These are phyloP conservation scores for Sarcophaga caerulescens DNA, from an alignment of 2,888 invertebrate species.

Conservation along the genomic window DNA sequence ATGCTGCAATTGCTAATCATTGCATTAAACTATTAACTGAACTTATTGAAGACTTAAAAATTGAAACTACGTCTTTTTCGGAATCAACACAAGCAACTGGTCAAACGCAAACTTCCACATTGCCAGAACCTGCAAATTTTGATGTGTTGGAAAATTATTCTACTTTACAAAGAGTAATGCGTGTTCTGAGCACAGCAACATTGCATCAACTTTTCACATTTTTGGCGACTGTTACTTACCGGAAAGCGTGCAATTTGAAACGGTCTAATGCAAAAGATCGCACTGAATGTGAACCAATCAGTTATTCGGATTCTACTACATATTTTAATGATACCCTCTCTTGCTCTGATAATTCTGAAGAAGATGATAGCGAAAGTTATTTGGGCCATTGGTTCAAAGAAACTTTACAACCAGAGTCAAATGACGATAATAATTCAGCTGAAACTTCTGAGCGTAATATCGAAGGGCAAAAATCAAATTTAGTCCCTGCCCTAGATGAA, in stretches of 20 bases:
- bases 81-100: slow-evolving; percentile 67
- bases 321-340: slow-evolving; percentile 97
- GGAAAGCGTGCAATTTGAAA: slow-evolving; percentile 93
- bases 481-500: slow-evolving; percentile 90
- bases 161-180: slow-evolving; percentile 82
- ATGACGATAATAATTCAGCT: slow-evolving; percentile 83
- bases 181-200: slow-evolving; percentile 82
- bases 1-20: slow-evolving; percentile 93
- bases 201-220: slow-evolving; percentile 89
- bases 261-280: slow-evolving; percentile 88
- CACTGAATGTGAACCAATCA: slow-evolving; percentile 91
- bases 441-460: slow-evolving; percentile 83
- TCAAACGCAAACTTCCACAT: slow-evolving; percentile 73
- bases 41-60: slow-evolving; percentile 80
- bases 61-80: slow-evolving; percentile 78
- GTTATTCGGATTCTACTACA: slow-evolving; percentile 95
- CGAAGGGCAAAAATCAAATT: slow-evolving; percentile 80
- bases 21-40: slow-evolving; percentile 86
- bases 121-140: slow-evolving; percentile 80
- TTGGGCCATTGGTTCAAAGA: slow-evolving; percentile 96
- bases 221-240: slow-evolving; percentile 93
- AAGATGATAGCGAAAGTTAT: slow-evolving; percentile 84
- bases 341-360: slow-evolving; percentile 94
- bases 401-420: slow-evolving; percentile 88
- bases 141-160: slow-evolving; percentile 81